phyloP scores from a whole-genome alignment of 2,113 vertebrate genomes.

The Phalacrocorax pelagicus region DNA sequence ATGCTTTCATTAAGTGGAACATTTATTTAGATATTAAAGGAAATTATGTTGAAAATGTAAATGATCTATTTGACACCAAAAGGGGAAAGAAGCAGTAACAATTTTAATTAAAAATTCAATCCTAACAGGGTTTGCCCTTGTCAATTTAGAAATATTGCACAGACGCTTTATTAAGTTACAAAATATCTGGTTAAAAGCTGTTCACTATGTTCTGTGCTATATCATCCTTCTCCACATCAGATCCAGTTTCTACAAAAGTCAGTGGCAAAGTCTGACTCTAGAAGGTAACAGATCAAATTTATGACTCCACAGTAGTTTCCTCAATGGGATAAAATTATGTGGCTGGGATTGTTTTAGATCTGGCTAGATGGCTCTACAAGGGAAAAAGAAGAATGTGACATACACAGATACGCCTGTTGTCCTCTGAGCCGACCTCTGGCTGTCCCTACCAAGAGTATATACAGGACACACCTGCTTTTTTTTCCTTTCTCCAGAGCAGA shows the following conservation, averaged over 20 bases:
- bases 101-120: slow-evolving; percentile 63
- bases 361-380: background rate
- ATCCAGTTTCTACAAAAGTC: background rate
- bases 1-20: slow-evolving; percentile 42
- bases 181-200: slow-evolving; percentile 19
- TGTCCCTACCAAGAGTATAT: background rate
- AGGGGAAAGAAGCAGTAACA: slow-evolving; percentile 36
- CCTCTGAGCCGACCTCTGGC: rapidly evolving
- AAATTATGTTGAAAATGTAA: slow-evolving; percentile 65
- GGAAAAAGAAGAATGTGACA: background rate
- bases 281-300: background rate
- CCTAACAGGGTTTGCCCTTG: slow-evolving; percentile 22
- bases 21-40: slow-evolving; percentile 51
- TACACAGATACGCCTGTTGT: background rate
- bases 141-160: slow-evolving; percentile 40
- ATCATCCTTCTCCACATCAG: background rate
- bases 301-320: background rate
- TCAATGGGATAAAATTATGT: background rate
- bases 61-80: slow-evolving; percentile 56
- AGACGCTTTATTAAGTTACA: slow-evolving; percentile 44
- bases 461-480: background rate
- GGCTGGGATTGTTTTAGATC: background rate
- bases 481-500: background rate
- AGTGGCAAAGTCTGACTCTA: background rate
- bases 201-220: background rate